Evolutionary conservation across 2,888 invertebrate species (phyloP), one percentile per base, ranked within the genome.

Genomic region (Arenicola marina): DNA sequence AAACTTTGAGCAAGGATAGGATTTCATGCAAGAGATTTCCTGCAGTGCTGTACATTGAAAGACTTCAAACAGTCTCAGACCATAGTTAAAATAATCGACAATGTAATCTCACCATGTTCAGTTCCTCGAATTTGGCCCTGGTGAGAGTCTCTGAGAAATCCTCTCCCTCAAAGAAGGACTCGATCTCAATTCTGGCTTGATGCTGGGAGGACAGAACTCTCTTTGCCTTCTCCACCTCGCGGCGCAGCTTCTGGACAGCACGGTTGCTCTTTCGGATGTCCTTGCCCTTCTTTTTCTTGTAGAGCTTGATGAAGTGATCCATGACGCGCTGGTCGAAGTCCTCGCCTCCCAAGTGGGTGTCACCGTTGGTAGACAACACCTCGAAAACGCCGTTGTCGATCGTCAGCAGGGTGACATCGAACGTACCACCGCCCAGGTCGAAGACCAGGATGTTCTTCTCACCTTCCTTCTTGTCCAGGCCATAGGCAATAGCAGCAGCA

Each of bases 301-400:
- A 95, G 81, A 97, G 85, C 84, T 98, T 97, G 84, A 96, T 94
- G 87, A 99, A 98, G 86, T 99, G 95, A 78, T 98, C 96, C 95
- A 97, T 95, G 2, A 97, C 95, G 73, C 95, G 89, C 85, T 97
- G 95, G 86, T 97, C 96, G 84, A 97, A 99, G 87, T 99, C 98
- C 86, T 99, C 98, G 83, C 98, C 98, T 78, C 98, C 96, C 86
- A 97, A 89, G 85, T 97, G 96, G 75, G 96, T 97, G 83, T 97
- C 96, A 78, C 97, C 97, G 80, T 92, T 93, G 68, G 94, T 94
- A 0, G 93, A 90, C 3, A 82, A 70, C 11, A 87, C 89, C 86
- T 99, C 98, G 83, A 99, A 99, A 4, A 99, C 96, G 59, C 98
- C 99, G 77, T 97, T 96, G 82, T 99, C 98, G 80, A 99, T 99